Evolutionary conservation across 2,888 invertebrate genomes (phyloP).

Genomic region (Leptinotarsa juncta): DNA sequence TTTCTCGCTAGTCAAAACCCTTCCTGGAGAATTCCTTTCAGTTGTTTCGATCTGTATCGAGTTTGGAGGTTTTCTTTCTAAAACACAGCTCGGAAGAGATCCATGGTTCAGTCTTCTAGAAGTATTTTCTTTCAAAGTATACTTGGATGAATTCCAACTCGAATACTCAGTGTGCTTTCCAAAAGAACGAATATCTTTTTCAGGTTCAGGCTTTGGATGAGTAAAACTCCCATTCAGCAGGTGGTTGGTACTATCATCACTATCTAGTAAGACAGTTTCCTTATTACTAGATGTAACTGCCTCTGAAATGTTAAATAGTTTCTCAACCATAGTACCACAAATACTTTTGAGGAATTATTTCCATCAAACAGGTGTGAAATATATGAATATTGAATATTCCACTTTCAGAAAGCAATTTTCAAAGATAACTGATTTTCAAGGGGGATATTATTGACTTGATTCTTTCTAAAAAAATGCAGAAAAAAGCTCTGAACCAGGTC

Average conservation of each 20-base stretch:
- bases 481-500: no score
- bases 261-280: slow-evolving; percentile 40
- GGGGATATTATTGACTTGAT: no score
- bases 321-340: no score
- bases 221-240: not conserved
- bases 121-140: not conserved
- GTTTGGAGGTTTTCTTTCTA: not conserved
- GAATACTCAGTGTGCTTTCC: not conserved
- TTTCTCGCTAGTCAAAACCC: not conserved
- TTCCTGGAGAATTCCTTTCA: not conserved
- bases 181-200: slow-evolving; percentile 14
- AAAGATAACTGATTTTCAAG: no score
- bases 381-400: no score
- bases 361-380: no score
- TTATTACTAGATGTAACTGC: slow-evolving; percentile 52
- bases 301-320: slow-evolving; percentile 46
- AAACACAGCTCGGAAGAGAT: not conserved
- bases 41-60: not conserved
- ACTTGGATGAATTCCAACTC: not conserved
- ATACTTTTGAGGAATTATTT: no score
- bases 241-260: slow-evolving; percentile 45
- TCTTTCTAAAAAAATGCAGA: no score
- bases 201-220: not conserved
- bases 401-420: no score
- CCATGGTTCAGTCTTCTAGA: not conserved